Base-by-base conservation (phyloP, 2,113 vertebrate genomes). In the Merops nubicus region DNA sequence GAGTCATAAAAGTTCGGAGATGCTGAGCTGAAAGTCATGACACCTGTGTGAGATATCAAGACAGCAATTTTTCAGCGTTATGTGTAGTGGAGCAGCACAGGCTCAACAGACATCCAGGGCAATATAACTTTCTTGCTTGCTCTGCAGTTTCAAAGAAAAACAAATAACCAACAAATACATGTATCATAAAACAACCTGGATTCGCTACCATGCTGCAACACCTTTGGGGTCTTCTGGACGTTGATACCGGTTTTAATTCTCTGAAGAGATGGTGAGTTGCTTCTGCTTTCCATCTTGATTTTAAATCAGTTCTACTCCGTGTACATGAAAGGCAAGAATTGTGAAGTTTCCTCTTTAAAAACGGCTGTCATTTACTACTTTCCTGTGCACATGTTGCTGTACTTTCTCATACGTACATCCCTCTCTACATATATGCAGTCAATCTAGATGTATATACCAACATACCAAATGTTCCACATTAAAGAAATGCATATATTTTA, bases 381-480 rank as follows among this genome's bases (percentile, higher is more conserved):
- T 91, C 47, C 64, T 68, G 34, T 56, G 90, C 56, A 75, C 64
- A 47, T 76, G 33, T 59, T 94, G 88, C 69, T 85, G 33, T 88
- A 85, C 70, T 85, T 88, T 50, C 76, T 91, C 50, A 42, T 74
- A 57, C 29, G 45, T 48, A 62, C 64, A 70, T 77, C 36, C 36
- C 5, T 31, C 50, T 53, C 51, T 64, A 84, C 93, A 92, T 92
- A 87, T 84, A 97, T 91, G 91, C 80, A 94, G 60, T 48, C 48
- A 74, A 18, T 34, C 15, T 85, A 62, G 33, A 91, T 42, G 50
- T 79, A 87, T 94, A 92, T 63, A 95, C 68, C 89, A 94, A 93
- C 85, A 95, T 53, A 29, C 69, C 87, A 91, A 94, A 67, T 89
- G 81, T 95, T 91, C 65, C 78, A 67, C 65, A 33, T 89, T 84